Evolutionary conservation across 2,113 vertebrate species (phyloP).

Genomic region (Leiothrix lutea): DNA sequence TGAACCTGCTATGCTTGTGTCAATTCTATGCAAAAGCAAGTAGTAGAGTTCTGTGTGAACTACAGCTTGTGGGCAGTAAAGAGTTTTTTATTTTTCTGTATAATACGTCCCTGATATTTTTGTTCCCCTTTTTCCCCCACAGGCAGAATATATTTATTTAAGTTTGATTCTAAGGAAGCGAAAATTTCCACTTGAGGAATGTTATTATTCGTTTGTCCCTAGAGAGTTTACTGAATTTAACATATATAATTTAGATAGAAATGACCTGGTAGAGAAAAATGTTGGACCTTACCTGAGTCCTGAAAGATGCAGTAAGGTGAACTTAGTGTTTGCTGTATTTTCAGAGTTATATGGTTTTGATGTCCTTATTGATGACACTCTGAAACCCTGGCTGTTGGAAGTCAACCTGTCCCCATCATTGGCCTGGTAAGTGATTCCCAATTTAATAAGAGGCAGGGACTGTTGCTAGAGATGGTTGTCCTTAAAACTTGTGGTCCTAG

Average conservation of each 20-base stretch:
- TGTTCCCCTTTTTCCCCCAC: not conserved
- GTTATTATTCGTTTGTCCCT: not conserved
- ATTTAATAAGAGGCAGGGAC: not conserved
- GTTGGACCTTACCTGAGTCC: not conserved
- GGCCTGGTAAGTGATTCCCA: constrained; percentile 86
- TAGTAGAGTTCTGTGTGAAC: not conserved
- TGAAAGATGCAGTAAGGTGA: not conserved
- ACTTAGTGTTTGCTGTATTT: constrained; percentile 45
- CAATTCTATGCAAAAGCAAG: not conserved
- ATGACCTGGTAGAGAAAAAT: not conserved
- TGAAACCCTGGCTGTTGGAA: constrained; percentile 97
- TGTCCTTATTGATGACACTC: constrained; percentile 92
- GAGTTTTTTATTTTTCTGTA: not conserved
- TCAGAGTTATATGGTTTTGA: constrained; percentile 97
- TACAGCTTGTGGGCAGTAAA: not conserved
- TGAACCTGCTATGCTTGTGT: not conserved
- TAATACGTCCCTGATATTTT: not conserved
- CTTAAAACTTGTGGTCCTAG: not conserved
- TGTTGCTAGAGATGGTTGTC: not conserved
- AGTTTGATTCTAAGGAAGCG: not conserved
- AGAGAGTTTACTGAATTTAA: not conserved
- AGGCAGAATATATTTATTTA: not conserved
- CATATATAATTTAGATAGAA: not conserved
- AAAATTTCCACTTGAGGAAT: not conserved
- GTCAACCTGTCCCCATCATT: constrained; percentile 96